phyloP scores from a whole-genome alignment of 2,888 invertebrate genomes.

The Thecocarcelia acutangulata region DNA sequence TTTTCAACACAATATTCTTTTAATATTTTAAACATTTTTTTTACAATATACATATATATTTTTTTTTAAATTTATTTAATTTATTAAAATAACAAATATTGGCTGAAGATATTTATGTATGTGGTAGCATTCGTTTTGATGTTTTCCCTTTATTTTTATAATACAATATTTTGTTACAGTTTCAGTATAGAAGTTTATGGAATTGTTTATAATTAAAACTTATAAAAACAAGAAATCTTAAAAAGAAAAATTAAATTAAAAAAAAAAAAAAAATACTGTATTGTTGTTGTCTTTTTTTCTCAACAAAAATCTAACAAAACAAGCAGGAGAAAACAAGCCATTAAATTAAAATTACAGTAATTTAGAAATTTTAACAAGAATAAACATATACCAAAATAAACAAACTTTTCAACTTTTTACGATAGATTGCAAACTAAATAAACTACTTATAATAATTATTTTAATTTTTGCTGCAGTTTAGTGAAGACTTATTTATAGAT shows the following conservation, averaged over 20 bases:
- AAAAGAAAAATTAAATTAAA: not conserved
- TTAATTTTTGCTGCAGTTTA: constrained; percentile 27
- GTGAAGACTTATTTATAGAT: constrained; percentile 11
- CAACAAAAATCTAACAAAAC: constrained; percentile 23
- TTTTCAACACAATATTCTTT: not conserved
- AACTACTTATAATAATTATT: constrained; percentile 32
- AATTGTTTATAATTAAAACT: constrained; percentile 33
- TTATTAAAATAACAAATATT: constrained; percentile 51
- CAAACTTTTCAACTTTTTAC: constrained; percentile 4
- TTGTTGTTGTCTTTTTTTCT: constrained; percentile 43
- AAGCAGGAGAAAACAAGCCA: not conserved
- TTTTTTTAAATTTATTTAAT: constrained; percentile 36
- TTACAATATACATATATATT: no score
- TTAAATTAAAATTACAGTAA: not conserved
- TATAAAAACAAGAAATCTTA: not conserved
- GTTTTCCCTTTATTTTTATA: constrained; percentile 19
- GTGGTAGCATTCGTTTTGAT: constrained; percentile 6
- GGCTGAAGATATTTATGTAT: constrained; percentile 39
- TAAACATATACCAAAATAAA: not conserved
- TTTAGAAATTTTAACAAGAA: constrained; percentile 1
- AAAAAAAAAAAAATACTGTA: constrained; percentile 54
- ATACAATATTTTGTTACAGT: constrained; percentile 25
- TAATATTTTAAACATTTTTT: not conserved
- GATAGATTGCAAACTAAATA: constrained; percentile 19
- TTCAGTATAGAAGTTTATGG: constrained; percentile 34